phyloP scores from a whole-genome alignment of 2,113 vertebrate genomes.

The Oenanthe oenanthe region DNA sequence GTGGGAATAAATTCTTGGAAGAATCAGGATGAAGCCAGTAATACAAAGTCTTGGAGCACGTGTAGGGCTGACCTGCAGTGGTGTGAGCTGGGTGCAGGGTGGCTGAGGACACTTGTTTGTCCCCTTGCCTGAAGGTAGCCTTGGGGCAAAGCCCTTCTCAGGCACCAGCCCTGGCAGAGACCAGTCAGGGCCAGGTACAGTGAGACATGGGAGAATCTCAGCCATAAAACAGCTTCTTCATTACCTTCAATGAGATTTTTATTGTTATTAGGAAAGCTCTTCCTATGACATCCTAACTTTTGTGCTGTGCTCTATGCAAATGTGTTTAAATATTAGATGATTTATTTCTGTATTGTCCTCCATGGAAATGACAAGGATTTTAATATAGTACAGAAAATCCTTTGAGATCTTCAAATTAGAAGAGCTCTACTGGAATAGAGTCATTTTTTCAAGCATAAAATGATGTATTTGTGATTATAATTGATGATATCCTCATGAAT shows the following conservation, averaged over 20 bases:
- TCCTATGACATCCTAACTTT: background rate
- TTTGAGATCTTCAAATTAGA: slow-evolving; percentile 6
- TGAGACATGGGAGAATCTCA: accelerated
- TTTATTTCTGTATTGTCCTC: background rate
- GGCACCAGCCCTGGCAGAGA: background rate
- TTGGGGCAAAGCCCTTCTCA: background rate
- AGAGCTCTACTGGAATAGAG: background rate
- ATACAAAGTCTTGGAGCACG: background rate
- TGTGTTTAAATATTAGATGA: background rate
- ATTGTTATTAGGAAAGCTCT: background rate
- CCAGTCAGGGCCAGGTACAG: accelerated
- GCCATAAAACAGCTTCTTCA: background rate
- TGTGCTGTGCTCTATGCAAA: background rate
- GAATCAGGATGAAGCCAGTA: background rate
- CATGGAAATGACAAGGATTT: background rate
- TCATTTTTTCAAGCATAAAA: background rate
- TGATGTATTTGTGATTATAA: background rate
- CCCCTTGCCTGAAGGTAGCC: background rate
- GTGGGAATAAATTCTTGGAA: background rate
- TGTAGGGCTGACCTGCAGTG: background rate
- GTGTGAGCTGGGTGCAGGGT: background rate
- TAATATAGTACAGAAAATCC: background rate
- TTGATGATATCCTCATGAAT: slow-evolving; percentile 20
- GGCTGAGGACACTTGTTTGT: background rate
- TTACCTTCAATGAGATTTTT: background rate